Conservation (phyloP, 2,888 invertebrate species). For the Drosophila atripex region DNA sequence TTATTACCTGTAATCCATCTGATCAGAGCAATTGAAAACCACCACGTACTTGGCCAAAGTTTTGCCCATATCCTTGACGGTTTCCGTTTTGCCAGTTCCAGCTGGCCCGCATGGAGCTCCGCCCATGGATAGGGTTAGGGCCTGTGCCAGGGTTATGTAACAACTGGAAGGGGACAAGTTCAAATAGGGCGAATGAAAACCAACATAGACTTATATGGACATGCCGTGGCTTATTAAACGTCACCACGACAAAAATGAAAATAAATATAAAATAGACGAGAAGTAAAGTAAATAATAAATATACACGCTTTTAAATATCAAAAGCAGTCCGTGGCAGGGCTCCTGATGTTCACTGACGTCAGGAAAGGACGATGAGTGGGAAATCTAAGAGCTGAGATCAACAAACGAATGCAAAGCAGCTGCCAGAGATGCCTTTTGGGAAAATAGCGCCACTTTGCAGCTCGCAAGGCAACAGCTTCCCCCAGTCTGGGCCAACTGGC, state of each 20-base stretch:
- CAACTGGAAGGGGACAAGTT: constrained; percentile 86
- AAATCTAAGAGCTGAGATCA: constrained; percentile 31
- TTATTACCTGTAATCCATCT: constrained; percentile 94
- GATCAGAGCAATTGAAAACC: constrained; percentile 98
- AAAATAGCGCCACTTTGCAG: constrained; percentile 57
- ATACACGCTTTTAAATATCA: constrained; percentile 48
- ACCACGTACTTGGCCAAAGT: constrained; percentile 98
- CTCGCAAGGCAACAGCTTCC: constrained; percentile 14
- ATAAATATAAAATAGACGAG: constrained; percentile 41
- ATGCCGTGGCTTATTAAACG: constrained; percentile 40
- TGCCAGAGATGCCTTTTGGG: constrained; percentile 53
- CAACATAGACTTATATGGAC: constrained; percentile 31
- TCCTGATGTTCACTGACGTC: constrained; percentile 54
- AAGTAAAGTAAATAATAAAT: constrained; percentile 46
- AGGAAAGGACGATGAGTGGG: constrained; percentile 21
- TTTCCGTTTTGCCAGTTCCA: constrained; percentile 99
- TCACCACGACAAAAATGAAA: constrained; percentile 32
- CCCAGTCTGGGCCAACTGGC: constrained; percentile 47
- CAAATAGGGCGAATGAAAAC: constrained; percentile 3
- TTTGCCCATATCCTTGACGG: constrained; percentile 99
- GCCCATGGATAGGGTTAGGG: constrained; percentile 97
- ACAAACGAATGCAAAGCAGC: constrained; percentile 52
- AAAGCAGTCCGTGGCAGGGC: constrained; percentile 47
- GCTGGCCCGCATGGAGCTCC: constrained; percentile 98
- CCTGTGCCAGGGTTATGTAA: constrained; percentile 98